Evolutionary conservation across 1,140 invertebrate genomes (phyloP).

Genomic region (Andrena cerasifolii): DNA sequence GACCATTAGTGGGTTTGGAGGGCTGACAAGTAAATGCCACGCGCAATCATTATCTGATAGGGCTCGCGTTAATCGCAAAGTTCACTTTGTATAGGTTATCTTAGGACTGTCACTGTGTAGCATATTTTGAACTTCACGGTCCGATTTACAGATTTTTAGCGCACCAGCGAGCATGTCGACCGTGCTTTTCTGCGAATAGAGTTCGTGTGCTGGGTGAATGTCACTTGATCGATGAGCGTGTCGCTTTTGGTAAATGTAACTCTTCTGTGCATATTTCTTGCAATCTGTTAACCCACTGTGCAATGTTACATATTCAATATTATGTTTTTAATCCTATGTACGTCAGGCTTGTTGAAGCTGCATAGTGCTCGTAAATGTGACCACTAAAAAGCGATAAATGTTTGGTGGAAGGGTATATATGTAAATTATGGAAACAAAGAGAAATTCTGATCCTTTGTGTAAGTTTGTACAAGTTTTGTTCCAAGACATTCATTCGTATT

Average conservation of each 20-base stretch:
- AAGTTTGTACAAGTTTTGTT: neutral
- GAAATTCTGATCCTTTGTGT: neutral
- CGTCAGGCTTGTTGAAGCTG: neutral
- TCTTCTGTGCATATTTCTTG: neutral
- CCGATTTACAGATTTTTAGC: neutral
- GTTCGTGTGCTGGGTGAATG: neutral
- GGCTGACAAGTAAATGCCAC: neutral
- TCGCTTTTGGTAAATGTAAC: neutral
- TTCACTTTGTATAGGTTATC: constrained; percentile 52
- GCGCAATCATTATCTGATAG: neutral
- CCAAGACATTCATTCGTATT: neutral
- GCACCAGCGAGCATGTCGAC: neutral
- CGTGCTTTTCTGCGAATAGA: neutral
- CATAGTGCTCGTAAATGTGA: neutral
- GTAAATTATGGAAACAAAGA: neutral
- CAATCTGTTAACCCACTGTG: neutral
- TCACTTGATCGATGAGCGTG: neutral
- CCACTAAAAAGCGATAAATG: too few relatives aligned
- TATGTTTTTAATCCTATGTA: neutral
- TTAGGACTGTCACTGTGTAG: constrained; percentile 32
- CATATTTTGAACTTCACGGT: constrained; percentile 34
- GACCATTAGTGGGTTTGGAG: neutral
- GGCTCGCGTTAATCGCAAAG: neutral
- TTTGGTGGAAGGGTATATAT: neutral
- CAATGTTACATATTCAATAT: neutral